Base-by-base conservation (phyloP, 2,888 invertebrate species). In the Gibbula magus region DNA sequence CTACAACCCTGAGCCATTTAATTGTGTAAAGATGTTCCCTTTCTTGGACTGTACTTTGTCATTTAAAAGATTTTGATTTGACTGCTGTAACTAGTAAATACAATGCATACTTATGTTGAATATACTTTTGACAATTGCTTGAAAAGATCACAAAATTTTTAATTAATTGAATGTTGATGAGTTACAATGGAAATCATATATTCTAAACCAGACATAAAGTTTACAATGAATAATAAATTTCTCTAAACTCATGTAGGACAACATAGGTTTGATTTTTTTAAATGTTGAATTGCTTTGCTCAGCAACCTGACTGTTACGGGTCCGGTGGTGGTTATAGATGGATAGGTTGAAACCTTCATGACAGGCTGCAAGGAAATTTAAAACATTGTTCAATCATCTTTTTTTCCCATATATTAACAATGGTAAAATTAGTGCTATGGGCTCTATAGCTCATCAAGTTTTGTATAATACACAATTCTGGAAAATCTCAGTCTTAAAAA, bases 161-260 rank as follows among this genome's bases (percentile, higher is more conserved):
- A 29, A 16, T 10, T 10, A 13, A 29, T n/a, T 29, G 13, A 16
- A 29, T 16, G 20, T 25, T 61, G 61, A 13, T 61, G 25, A 22
- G 56, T 25, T 22, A 32, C 35, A n/a, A 70, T 35, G 22, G 70
- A 70, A 29, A 70, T 8, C 70, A 70, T 70, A 18, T 32, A n/a
- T 70, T 35, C 70, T 22, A 35, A 70, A 70, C 70, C 70, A 70
- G 8, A 70, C 39, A 70, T 32, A 70, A 70, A 70, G 13, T 70
- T 32, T 70, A 51, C 20, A 18, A 29, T 73, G 67, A 0, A 16
- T 56, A 8, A 77, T 56, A 61, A 77, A 77, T 35, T 77, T 54
- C 8, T 77, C 77, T 5, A 39, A 54, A 18, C 29, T 32, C 77
- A 77, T 77, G 51, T 77, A 77, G 7, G 77, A 77, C 16, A 77